These are phyloP conservation scores for Pharmacophagus antenor DNA, from an alignment of 2,888 invertebrate species.

Conservation along the genomic window DNA sequence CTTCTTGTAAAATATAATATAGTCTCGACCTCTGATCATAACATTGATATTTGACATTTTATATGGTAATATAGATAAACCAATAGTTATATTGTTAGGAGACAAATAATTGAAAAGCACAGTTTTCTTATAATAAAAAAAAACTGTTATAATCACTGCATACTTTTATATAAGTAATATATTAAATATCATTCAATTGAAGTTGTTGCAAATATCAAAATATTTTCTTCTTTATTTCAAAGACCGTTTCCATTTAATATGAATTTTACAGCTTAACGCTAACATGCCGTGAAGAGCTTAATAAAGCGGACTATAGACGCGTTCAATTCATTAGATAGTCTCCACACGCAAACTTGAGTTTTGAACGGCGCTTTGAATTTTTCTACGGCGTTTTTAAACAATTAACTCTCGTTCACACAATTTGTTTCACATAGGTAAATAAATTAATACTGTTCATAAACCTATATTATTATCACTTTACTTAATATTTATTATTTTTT, in stretches of 20 bases:
- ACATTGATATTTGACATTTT: not conserved
- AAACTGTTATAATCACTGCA: no score
- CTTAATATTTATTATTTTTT: no score
- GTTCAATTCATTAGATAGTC: slow-evolving; percentile 38
- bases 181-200: no score
- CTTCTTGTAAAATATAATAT: not conserved
- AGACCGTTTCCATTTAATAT: slow-evolving; percentile 17
- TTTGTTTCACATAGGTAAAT: not conserved
- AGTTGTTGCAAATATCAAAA: no score
- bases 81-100: no score
- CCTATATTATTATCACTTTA: not conserved
- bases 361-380: slow-evolving; percentile 36
- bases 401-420: slow-evolving; percentile 16
- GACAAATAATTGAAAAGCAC: no score
- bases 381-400: slow-evolving; percentile 5
- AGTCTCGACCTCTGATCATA: not conserved
- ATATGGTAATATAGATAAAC: no score
- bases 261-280: slow-evolving; percentile 23
- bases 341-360: slow-evolving; percentile 44
- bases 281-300: slow-evolving; percentile 34
- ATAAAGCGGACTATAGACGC: slow-evolving; percentile 35
- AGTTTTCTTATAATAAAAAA: no score
- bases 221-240: slow-evolving; percentile 8
- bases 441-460: not conserved
- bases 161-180: no score